Evolutionary conservation across 2,113 vertebrate species (phyloP).

Genomic region (Tetrao urogallus): DNA sequence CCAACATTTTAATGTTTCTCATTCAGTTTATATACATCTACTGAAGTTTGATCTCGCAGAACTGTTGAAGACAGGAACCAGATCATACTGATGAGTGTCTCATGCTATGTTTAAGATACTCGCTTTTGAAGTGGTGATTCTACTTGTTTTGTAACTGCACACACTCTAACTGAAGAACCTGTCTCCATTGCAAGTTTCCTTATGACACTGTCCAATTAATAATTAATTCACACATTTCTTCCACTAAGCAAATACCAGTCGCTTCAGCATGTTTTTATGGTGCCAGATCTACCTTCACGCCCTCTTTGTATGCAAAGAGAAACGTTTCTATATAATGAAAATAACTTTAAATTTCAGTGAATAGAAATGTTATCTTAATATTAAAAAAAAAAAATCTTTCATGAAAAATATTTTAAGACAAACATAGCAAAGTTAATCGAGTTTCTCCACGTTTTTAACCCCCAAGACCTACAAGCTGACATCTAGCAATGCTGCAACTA

Average conservation of each 20-base stretch:
- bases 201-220: not conserved
- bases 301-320: not conserved
- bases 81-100: not conserved
- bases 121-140: not conserved
- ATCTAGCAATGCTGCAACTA: not conserved
- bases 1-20: constrained; percentile 17
- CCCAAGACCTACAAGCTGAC: not conserved
- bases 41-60: constrained; percentile 1
- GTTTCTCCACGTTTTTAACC: not conserved
- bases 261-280: not conserved
- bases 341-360: not conserved
- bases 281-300: not conserved
- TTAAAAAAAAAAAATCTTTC: not conserved
- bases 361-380: not conserved
- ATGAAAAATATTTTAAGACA: constrained; percentile 41
- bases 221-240: constrained; percentile 3
- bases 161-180: not conserved
- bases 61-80: constrained; percentile 1
- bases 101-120: not conserved
- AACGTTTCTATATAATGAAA: not conserved
- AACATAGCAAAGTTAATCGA: not conserved
- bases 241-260: not conserved
- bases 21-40: constrained; percentile 51
- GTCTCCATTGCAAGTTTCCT: not conserved
- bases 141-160: not conserved